Percentiles rank a stretch among this genome's conserved stretches.
Conservation (phyloP, 2,797 vertebrate genomes). For the Sebastes matsubarae region DNA sequence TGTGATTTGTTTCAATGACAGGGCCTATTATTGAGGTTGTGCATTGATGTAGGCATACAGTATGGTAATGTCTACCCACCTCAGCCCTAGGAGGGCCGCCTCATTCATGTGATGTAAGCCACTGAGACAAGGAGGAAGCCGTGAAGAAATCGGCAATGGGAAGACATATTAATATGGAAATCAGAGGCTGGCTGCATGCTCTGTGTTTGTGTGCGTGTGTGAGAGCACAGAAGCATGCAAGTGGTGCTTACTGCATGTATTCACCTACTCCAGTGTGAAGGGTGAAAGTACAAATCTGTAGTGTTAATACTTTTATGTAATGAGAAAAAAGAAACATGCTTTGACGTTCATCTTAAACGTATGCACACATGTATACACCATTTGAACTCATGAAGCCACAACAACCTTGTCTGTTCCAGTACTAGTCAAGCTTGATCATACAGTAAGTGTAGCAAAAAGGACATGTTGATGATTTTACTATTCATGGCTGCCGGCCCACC, state of each 20-base stretch:
- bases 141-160: slow-evolving; percentile 43
- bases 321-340: background rate
- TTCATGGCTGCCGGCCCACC: slow-evolving; percentile 57
- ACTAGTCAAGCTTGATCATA: slow-evolving; percentile 41
- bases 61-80: slow-evolving; percentile 73
- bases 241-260: slow-evolving; percentile 2
- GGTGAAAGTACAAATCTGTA: slow-evolving; percentile 6
- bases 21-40: slow-evolving; percentile 73
- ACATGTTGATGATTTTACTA: slow-evolving; percentile 62
- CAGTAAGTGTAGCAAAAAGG: slow-evolving; percentile 44
- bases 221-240: background rate
- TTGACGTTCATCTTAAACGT: no score
- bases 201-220: background rate
- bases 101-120: slow-evolving; percentile 62
- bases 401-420: slow-evolving; percentile 22
- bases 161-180: slow-evolving; percentile 69
- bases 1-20: slow-evolving; percentile 79
- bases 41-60: slow-evolving; percentile 76
- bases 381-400: background rate
- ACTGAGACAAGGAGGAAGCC: slow-evolving; percentile 46
- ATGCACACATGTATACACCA: background rate
- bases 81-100: slow-evolving; percentile 40
- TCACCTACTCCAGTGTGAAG: slow-evolving; percentile 5
- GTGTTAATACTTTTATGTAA: slow-evolving; percentile 9
- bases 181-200: slow-evolving; percentile 20